phyloP scores from a whole-genome alignment of 2,797 vertebrate genomes.

The Alfaro cultratus region DNA sequence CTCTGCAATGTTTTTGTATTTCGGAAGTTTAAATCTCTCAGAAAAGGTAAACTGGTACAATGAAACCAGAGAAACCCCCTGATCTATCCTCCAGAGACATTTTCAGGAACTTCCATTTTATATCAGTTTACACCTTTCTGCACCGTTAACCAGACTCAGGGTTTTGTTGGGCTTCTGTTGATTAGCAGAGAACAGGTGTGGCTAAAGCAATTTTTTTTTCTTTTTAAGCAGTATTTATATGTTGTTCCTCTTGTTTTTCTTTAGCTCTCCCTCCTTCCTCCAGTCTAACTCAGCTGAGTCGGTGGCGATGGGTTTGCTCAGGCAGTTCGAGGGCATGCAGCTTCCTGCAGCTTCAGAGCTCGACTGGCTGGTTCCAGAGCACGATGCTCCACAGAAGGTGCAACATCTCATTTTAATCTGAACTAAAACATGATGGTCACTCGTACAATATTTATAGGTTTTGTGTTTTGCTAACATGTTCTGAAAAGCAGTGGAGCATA shows the following conservation, averaged over 20 bases:
- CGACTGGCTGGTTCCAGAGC: slow-evolving; percentile 97
- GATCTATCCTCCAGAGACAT: not conserved
- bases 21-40: not conserved
- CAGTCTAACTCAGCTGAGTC: slow-evolving; percentile 96
- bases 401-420: not conserved
- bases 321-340: slow-evolving; percentile 98
- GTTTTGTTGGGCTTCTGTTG: not conserved
- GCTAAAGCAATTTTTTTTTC: not conserved
- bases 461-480: not conserved
- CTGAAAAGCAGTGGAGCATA: not conserved
- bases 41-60: not conserved
- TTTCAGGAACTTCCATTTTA: not conserved
- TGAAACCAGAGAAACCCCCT: not conserved
- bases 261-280: slow-evolving; percentile 87
- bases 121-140: not conserved
- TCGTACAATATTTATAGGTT: not conserved
- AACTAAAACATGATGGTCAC: not conserved
- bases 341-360: slow-evolving; percentile 96
- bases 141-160: not conserved
- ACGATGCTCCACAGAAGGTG: slow-evolving; percentile 96
- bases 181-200: not conserved
- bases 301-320: slow-evolving; percentile 96
- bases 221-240: not conserved
- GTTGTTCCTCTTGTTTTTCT: not conserved
- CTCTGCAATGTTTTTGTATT: not conserved